Evolutionary conservation across 2,113 vertebrate species (phyloP), one percentile per base, ranked within the genome.

Genomic region (Chinchilla lanigera): DNA sequence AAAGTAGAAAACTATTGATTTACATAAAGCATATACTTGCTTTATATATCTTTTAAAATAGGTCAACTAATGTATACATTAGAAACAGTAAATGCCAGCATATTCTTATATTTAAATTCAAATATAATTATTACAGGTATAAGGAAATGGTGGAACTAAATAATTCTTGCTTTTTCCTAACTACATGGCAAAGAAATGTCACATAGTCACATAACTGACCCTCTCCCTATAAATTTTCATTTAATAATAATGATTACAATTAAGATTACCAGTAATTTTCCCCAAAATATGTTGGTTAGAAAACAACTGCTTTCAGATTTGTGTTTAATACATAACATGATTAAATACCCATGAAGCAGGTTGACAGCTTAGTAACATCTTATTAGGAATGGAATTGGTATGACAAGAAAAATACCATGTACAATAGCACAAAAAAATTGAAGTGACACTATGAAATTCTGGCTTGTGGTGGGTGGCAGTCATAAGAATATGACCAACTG

Each of bases 111-210:
- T 94, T 88, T 56, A 63, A 90, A 84, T 56, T 67, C 56, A 84
- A 86, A 67, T 90, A 22, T 75, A 98, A 92, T 58, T 92, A 93
- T 94, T 98, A 33, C 38, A 97, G 97, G 63, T 97, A 24, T 90
- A 96, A 94, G 84, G 93, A 30, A 85, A 73, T 86, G 65, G 61
- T 97, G 69, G 84, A 97, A 97, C 85, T 58, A 54, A 50, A 6
- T 7, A 47, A 50, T 1, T 54, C 33, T 58, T 86, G 20, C 52
- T 90, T 47, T 67, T 77, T 47, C 67, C 73, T 35, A 97, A 98
- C 78, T 90, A 95, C 94, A 94, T 98, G 92, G 97, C 86, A 97
- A 97, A 97, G 88, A 97, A 96, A 98, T 96, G 38, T 97, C 97
- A 86, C 61, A 89, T 97, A 97, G 97, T 98, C 94, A 97, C 33